phyloP scores from a whole-genome alignment of 2,888 invertebrate species.

The Athrips mouffetella region DNA sequence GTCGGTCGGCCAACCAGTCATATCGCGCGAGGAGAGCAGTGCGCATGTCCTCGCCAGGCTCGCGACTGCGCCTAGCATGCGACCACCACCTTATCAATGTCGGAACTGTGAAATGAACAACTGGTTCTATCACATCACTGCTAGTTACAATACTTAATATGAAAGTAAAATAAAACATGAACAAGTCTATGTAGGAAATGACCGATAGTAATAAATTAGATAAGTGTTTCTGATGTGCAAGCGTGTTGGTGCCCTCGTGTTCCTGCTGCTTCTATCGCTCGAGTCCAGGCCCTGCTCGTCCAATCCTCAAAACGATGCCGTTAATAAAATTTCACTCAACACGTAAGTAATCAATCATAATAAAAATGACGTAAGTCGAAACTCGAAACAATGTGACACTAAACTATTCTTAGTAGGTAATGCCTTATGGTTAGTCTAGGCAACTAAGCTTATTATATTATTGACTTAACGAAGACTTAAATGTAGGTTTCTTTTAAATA shows the following conservation, averaged over 20 bases:
- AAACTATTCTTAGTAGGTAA: not conserved
- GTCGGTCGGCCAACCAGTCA: conserved; percentile 32
- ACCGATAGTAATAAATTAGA: conserved; percentile 24
- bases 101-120: not conserved
- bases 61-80: conserved; percentile 49
- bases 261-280: conserved; percentile 59
- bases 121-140: not conserved
- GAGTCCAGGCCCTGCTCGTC: conserved; percentile 67
- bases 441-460: not conserved
- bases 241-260: conserved; percentile 49
- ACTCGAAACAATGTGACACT: not conserved
- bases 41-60: conserved; percentile 54
- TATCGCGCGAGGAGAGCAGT: conserved; percentile 36
- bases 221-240: conserved; percentile 69
- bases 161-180: not conserved
- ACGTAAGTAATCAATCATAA: conserved; percentile 51
- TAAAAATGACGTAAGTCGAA: not conserved
- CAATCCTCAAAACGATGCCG: conserved; percentile 60
- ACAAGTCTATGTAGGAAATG: conserved; percentile 11
- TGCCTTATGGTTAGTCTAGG: too few relatives aligned
- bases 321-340: conserved; percentile 62
- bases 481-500: too few relatives aligned
- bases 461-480: not conserved
- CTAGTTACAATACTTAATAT: too few relatives aligned
- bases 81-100: conserved; percentile 10